Percentiles rank a stretch among this genome's conserved stretches.
phyloP scores from a whole-genome alignment of 2,888 invertebrate genomes.

The Adelognathus sp. region DNA sequence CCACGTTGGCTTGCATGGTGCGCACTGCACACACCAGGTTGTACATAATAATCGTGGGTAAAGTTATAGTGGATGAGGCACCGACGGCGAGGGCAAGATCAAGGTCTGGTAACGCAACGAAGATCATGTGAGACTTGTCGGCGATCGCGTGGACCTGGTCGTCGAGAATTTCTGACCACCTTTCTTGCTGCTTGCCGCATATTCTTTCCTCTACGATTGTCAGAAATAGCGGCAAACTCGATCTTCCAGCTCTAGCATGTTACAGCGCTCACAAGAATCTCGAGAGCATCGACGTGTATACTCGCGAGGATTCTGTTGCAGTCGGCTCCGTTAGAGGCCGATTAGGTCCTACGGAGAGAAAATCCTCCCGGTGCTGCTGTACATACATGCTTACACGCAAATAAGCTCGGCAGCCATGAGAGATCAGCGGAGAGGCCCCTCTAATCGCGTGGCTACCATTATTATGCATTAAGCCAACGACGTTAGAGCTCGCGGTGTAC shows the following conservation, averaged over 20 bases:
- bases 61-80: neutral
- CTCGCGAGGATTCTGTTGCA: neutral
- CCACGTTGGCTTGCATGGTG: neutral
- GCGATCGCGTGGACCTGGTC: conserved; percentile 34
- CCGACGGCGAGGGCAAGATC: conserved; percentile 3
- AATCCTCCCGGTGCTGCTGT: conserved; percentile 39
- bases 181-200: neutral
- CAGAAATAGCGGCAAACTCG: neutral
- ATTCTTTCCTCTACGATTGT: neutral
- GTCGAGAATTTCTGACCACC: conserved; percentile 20
- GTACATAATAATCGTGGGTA: conserved; percentile 51
- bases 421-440: conserved; percentile 6
- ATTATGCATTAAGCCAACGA: conserved; percentile 52
- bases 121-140: conserved; percentile 20
- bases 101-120: conserved; percentile 25
- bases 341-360: conserved; percentile 35
- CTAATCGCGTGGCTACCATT: conserved; percentile 47
- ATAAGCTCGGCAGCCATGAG: conserved; percentile 6
- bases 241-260: conserved; percentile 1
- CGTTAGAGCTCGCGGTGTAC: conserved; percentile 1
- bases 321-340: conserved; percentile 52
- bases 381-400: conserved; percentile 38
- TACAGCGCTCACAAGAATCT: too few relatives aligned
- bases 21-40: conserved; percentile 19
- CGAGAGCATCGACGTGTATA: too few relatives aligned